Percentiles rank a stretch among this genome's conserved stretches.
Conservation (phyloP, 2,113 vertebrate species). For the Pteropus alecto region DNA sequence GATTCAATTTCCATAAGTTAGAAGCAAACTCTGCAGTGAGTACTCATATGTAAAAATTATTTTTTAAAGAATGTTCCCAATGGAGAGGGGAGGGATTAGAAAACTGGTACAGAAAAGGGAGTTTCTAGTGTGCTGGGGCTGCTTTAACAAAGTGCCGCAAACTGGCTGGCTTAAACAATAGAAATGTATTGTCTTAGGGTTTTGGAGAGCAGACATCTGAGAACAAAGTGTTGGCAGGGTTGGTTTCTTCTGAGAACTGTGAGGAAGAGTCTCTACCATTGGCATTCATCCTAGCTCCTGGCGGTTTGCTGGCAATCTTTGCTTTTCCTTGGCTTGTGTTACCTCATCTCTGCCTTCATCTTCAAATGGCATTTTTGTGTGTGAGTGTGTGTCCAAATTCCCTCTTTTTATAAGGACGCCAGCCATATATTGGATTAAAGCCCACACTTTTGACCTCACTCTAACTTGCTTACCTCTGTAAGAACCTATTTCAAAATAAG, state of each 20-base stretch:
- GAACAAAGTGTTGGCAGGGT: not conserved
- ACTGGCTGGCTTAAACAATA: not conserved
- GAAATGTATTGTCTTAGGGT: not conserved
- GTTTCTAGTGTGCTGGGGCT: not conserved
- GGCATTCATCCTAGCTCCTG: not conserved
- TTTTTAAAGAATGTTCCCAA: not conserved
- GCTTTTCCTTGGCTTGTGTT: not conserved
- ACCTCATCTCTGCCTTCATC: not conserved
- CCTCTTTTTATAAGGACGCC: not conserved
- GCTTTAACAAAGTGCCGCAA: not conserved
- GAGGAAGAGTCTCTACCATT: not conserved
- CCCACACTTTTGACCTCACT: not conserved
- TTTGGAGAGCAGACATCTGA: not conserved
- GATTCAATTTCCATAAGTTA: not conserved
- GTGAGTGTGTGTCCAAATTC: not conserved
- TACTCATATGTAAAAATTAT: not conserved
- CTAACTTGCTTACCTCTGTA: not conserved
- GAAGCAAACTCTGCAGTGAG: not conserved
- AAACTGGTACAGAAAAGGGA: not conserved
- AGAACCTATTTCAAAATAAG: not conserved
- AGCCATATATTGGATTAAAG: not conserved
- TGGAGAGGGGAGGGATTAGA: accelerated
- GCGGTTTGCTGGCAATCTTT: not conserved
- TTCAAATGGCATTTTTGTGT: not conserved
- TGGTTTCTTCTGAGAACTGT: not conserved